Percentiles rank a stretch among this genome's conserved stretches.
These are phyloP conservation scores for Elephantulus edwardii DNA, from an alignment of 2,113 vertebrate genomes.

Conservation along the genomic window DNA sequence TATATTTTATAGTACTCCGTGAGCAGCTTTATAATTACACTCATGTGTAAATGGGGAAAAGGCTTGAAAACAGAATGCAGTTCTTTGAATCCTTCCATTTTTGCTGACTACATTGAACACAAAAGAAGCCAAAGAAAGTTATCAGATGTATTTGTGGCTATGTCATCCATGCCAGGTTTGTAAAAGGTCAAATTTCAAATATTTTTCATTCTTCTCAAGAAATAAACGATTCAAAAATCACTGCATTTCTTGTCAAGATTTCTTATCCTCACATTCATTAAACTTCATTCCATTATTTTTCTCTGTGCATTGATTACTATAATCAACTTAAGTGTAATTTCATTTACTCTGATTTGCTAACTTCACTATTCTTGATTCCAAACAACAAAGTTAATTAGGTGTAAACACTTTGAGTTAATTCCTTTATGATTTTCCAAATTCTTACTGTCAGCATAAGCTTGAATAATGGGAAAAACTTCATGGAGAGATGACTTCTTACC, in stretches of 20 bases:
- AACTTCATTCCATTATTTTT: constrained; percentile 22
- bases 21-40: constrained; percentile 50
- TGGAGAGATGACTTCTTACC: background rate
- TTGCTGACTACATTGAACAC: constrained; percentile 33
- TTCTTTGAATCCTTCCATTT: constrained; percentile 2
- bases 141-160: constrained; percentile 20
- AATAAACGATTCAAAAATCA: constrained; percentile 16
- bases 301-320: background rate
- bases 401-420: background rate
- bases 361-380: constrained; percentile 10
- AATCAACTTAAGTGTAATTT: background rate
- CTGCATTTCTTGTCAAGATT: background rate
- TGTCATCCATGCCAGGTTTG: background rate
- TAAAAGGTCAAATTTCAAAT: constrained; percentile 2
- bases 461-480: background rate
- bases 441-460: background rate
- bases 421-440: background rate
- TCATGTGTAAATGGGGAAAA: constrained; percentile 49
- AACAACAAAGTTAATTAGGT: constrained; percentile 10
- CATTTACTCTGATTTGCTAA: constrained; percentile 27
- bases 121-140: constrained; percentile 25
- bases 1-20: constrained; percentile 55
- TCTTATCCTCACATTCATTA: constrained; percentile 20
- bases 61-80: constrained; percentile 9
- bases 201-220: background rate